Conservation (phyloP, 2,888 invertebrate species). For the Temnothorax rugatulus region DNA sequence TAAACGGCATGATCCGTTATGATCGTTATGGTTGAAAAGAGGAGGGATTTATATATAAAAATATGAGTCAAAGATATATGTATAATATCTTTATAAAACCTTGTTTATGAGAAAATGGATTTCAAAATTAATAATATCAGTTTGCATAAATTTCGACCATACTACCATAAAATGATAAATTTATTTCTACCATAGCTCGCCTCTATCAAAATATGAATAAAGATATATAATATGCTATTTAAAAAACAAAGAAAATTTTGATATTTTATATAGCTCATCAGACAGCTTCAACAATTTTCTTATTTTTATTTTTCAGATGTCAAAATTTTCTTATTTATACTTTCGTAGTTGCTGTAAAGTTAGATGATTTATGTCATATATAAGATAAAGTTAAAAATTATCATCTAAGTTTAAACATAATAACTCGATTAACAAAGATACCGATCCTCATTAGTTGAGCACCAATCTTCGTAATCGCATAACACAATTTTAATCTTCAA, state of each 20-base stretch:
- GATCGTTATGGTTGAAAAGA: background rate
- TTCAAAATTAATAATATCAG: background rate
- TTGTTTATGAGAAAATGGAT: constrained; percentile 5
- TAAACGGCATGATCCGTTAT: background rate
- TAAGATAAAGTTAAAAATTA: constrained; percentile 5
- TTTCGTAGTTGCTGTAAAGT: background rate
- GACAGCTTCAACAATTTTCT: background rate
- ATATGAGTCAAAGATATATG: background rate
- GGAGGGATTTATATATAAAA: background rate
- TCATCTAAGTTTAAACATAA: constrained; percentile 2
- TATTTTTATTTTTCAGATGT: background rate
- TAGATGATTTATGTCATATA: constrained; percentile 10
- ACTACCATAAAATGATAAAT: constrained; percentile 1
- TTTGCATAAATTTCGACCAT: background rate
- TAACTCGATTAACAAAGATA: background rate
- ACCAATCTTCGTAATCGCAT: background rate
- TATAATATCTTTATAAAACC: background rate
- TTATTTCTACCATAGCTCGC: background rate
- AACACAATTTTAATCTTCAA: background rate
- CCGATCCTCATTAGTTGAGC: background rate
- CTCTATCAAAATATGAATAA: background rate
- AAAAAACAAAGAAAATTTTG: background rate
- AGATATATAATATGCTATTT: background rate
- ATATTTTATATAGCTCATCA: background rate
- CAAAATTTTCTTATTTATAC: background rate